Base-by-base conservation (phyloP, 2,113 vertebrate genomes). In the Ptilonorhynchus violaceus region DNA sequence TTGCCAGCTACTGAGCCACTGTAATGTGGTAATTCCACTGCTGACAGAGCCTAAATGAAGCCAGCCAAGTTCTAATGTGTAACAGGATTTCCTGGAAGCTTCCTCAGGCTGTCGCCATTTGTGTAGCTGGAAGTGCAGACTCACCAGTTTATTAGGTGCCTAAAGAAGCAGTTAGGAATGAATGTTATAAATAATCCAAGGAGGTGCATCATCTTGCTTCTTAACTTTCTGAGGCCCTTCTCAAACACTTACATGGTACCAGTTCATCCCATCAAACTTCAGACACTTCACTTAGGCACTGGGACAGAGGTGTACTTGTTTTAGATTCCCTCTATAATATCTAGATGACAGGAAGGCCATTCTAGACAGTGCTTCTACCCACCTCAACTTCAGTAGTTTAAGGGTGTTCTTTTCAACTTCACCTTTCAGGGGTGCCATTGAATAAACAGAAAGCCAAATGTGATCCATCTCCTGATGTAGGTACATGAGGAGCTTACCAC, bases 51-150 rank as follows among this genome's bases (percentile, higher is more conserved):
- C 70, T 62, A 66, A 78, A 60, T 42, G 49, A 82, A 92, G 53
- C 62, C 84, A 82, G 76, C 46, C 58, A 78, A 53, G 49, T 76
- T 91, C 15, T 11, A 56, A 82, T 15, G 28, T n/a, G 22, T 66
- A 46, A 37, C 33, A 85, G 56, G 76, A 80, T 94, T 94, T 92
- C 85, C 70, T 95, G 74, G 84, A 85, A 82, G 58, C 92, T 78
- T 96, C 74, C 52, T 81, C 37, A 59, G 37, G 23, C 62, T 91
- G 50, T 78, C 39, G 41, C 19, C 13, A 3, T 88, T 87, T 85
- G 58, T 46, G 44, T 7, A 55, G 47, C 22, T 70, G 39, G 15
- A 69, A 68, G 42, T 47, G n/a, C 33, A 76, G 69, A 79, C 63
- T 78, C 15, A 6, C 74, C 52, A 47, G 10, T 1, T 41, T 69